A percentile compares a stretch with the other conserved stretches of the same genome.
phyloP scores from a whole-genome alignment of 1,140 invertebrate genomes.

The Trissolcus basalis region DNA sequence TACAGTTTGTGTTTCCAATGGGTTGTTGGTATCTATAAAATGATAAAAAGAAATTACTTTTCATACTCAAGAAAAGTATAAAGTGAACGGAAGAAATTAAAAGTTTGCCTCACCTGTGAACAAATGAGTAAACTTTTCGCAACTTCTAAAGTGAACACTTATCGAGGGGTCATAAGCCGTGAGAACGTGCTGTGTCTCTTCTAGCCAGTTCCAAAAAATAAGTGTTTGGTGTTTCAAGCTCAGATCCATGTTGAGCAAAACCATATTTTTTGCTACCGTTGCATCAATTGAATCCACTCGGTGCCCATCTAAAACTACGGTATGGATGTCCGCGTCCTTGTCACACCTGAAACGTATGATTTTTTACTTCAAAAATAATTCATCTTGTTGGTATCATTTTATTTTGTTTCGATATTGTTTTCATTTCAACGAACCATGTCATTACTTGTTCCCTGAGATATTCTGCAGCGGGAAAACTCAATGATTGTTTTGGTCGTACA shows the following conservation, averaged over 20 bases:
- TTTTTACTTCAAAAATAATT: background rate
- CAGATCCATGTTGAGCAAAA: conserved; percentile 66
- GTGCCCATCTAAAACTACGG: conserved; percentile 80
- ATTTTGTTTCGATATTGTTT: background rate
- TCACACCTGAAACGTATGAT: conserved; percentile 64
- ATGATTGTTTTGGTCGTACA: conserved; percentile 79
- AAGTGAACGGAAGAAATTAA: conserved; percentile 6
- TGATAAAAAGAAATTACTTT: too few relatives aligned
- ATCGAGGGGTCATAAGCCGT: conserved; percentile 63
- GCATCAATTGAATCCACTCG: conserved; percentile 79
- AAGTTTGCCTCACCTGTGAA: conserved; percentile 59
- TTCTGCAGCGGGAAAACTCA: conserved; percentile 82
- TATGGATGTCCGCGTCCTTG: conserved; percentile 57
- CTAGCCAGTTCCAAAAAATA: conserved; percentile 74
- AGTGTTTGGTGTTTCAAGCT: conserved; percentile 65
- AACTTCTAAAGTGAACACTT: conserved; percentile 59
- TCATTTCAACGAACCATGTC: conserved; percentile 56
- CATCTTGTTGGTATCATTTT: background rate
- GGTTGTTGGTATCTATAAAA: too few relatives aligned
- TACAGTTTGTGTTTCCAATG: too few relatives aligned
- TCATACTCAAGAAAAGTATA: too few relatives aligned
- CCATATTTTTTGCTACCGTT: conserved; percentile 78
- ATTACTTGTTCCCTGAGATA: conserved; percentile 78
- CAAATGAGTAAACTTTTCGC: conserved; percentile 59
- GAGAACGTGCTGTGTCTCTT: conserved; percentile 61